phyloP scores from a whole-genome alignment of 2,797 vertebrate genomes.

The Odontamblyopus rebecca region DNA sequence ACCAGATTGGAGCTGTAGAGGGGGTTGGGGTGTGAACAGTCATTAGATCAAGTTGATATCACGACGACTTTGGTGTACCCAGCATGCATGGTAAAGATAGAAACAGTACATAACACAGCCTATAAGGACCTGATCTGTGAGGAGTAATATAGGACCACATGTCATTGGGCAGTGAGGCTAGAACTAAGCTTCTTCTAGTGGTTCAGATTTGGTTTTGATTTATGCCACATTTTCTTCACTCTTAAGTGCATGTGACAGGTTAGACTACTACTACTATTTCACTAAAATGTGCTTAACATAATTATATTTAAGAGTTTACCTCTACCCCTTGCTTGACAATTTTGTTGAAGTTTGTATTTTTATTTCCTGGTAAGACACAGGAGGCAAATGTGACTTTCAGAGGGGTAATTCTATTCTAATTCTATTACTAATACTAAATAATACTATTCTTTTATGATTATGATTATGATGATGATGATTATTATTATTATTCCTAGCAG shows the following conservation, averaged over 20 bases:
- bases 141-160: background rate
- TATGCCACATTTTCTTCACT: background rate
- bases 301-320: too few relatives aligned
- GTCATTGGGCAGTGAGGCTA: background rate
- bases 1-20: constrained; percentile 63
- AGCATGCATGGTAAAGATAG: constrained; percentile 9
- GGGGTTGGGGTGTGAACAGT: constrained; percentile 55
- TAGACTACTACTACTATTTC: background rate
- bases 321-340: too few relatives aligned
- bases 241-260: background rate
- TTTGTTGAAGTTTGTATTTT: too few relatives aligned
- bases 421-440: too few relatives aligned
- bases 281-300: background rate
- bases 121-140: background rate
- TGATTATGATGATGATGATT: too few relatives aligned
- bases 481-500: too few relatives aligned
- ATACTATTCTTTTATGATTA: too few relatives aligned
- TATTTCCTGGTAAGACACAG: too few relatives aligned
- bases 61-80: constrained; percentile 36
- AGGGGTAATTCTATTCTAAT: too few relatives aligned
- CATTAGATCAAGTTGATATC: constrained; percentile 52
- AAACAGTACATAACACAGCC: background rate
- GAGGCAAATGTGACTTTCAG: too few relatives aligned
- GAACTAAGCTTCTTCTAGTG: background rate
- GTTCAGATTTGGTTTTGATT: background rate